Conservation (phyloP, 2,113 vertebrate species). For the Catagonus wagneri region DNA sequence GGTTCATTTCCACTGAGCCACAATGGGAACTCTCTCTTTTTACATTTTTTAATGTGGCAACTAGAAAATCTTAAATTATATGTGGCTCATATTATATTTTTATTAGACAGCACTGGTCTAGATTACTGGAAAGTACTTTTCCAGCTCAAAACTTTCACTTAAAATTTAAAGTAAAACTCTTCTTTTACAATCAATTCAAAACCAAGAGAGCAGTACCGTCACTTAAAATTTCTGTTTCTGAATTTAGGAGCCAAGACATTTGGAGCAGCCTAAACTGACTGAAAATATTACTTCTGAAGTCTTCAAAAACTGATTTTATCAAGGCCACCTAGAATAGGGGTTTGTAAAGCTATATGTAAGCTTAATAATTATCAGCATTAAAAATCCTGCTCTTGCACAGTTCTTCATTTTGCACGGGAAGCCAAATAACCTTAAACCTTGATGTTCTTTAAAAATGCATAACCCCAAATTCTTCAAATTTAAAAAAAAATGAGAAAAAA, state of each 20-base stretch:
- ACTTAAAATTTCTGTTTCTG: conserved; percentile 48
- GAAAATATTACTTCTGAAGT: conserved; percentile 37
- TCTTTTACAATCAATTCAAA: conserved; percentile 35
- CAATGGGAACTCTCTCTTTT: not conserved
- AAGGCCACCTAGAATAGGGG: not conserved
- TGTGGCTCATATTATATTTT: not conserved
- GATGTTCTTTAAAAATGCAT: conserved; percentile 3
- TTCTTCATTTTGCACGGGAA: conserved; percentile 49
- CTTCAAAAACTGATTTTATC: not conserved
- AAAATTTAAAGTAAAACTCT: conserved; percentile 30
- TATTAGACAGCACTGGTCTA: not conserved
- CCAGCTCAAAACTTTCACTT: conserved; percentile 32
- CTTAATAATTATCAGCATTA: conserved; percentile 29
- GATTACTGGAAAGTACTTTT: conserved; percentile 8
- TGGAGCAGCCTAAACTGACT: conserved; percentile 21
- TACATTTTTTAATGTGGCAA: not conserved
- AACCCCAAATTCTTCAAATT: conserved; percentile 50
- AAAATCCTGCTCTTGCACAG: conserved; percentile 21
- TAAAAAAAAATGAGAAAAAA: not conserved
- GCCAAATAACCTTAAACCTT: conserved; percentile 24
- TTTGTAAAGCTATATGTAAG: conserved; percentile 10
- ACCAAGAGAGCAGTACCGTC: not conserved
- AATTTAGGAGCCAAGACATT: conserved; percentile 16
- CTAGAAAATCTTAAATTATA: not conserved
- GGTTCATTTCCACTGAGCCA: too few relatives aligned